A percentile compares a stretch with the other conserved stretches of the same genome.
Conservation (phyloP, 53 echinoderm and acorn worm genomes). For the Zoroaster sp. region DNA sequence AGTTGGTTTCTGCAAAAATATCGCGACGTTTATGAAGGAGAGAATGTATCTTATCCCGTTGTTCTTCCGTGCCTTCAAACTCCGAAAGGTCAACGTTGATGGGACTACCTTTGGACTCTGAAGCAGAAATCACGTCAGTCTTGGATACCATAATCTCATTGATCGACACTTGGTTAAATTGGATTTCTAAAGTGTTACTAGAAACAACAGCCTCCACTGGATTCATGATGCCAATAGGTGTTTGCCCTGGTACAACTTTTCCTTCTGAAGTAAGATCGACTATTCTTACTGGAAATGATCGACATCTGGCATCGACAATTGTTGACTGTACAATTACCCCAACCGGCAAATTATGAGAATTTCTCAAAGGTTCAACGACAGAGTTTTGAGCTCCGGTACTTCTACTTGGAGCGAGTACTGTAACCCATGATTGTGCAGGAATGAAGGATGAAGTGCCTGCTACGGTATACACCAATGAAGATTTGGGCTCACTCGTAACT, state of each 20-base stretch:
- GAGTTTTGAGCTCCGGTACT: background rate
- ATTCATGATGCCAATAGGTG: background rate
- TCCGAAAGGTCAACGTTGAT: too few relatives aligned
- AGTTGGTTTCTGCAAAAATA: too few relatives aligned
- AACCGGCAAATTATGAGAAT: background rate
- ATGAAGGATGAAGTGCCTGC: background rate
- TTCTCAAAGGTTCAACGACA: conserved; percentile 6
- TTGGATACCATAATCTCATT: background rate
- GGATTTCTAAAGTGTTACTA: background rate
- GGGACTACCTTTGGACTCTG: too few relatives aligned
- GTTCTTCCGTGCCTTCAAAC: too few relatives aligned
- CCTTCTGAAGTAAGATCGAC: conserved; percentile 6
- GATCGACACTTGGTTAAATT: background rate
- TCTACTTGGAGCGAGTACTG: background rate
- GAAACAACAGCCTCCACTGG: too few relatives aligned
- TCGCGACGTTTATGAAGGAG: too few relatives aligned
- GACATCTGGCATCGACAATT: background rate
- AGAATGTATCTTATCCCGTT: too few relatives aligned
- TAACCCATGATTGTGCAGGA: conserved; percentile 13
- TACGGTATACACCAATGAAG: background rate
- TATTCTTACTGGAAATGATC: background rate
- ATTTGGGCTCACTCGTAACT: too few relatives aligned
- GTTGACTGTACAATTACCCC: background rate
- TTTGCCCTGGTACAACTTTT: background rate
- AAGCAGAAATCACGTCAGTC: too few relatives aligned